Evolutionary conservation across 2,797 vertebrate species (phyloP), one percentile per base, ranked within the genome.

Genomic region (Petrocephalus schoutedeni): DNA sequence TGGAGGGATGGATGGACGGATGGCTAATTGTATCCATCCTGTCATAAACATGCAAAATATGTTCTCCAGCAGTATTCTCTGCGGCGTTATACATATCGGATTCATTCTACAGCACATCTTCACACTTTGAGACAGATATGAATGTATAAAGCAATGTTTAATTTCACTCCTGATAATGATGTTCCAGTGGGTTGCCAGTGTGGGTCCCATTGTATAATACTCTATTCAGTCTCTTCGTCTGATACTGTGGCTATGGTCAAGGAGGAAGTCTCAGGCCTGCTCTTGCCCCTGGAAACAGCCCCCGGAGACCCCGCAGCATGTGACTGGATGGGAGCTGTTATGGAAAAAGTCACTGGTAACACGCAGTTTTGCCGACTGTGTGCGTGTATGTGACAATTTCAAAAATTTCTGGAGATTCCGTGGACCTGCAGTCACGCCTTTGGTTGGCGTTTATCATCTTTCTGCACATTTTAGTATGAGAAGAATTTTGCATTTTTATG

Each of bases 391-490:
- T 28, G 36, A 84, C 21, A n/a, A 83, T 64, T 84, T 54, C 2
- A 51, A 74, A 41, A 19, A 8, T 36, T 87, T 23, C 51, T 49
- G 58, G 32, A 23, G 19, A 51, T 67, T 83, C 58, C 57, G 53
- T 57, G 12, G 57, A 87, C 87, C 87, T 56, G 58, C 59, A 67
- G 82, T 84, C 23, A 61, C 16, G 58, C 82, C 41, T 67, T 61
- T 1, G 87, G 80, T 51, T 88, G 58, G 10, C 36, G 77, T 64
- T 84, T 67, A 64, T 88, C 59, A 36, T 88, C 28, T 56, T 85
- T 32, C 54, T 32, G 58, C 82, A 88, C 82, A 71, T 88, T 88
- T 88, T 23, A 54, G 58, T 10, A 56, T 21, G 53, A 87, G 53
- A 59, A 45, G 54, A 88, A 53, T 85, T 85, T 64, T 2, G 59